Conservation (phyloP, 2,888 invertebrate species). For the Agapetus fuscipes region DNA sequence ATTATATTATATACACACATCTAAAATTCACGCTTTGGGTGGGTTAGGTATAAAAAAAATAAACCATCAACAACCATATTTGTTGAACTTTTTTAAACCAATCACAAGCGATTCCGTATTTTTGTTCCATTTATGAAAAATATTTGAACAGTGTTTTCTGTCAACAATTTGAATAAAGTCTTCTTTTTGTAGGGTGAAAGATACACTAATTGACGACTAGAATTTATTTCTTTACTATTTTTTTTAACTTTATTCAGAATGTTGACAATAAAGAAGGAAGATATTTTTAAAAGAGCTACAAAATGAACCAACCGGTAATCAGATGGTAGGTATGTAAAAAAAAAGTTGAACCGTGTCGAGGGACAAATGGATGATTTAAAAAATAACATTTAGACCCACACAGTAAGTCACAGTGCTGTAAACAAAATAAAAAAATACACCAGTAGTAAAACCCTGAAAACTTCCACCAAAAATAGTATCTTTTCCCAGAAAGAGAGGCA, state of each 20-base stretch:
- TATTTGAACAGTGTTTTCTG: background rate
- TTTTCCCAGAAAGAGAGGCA: background rate
- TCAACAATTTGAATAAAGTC: background rate
- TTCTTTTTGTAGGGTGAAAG: too few relatives aligned
- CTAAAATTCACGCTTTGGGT: constrained; percentile 10
- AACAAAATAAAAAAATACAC: constrained; percentile 13
- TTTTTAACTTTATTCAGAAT: too few relatives aligned
- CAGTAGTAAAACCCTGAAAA: background rate
- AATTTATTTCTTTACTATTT: too few relatives aligned
- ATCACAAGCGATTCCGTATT: constrained; percentile 22
- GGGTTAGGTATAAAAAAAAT: too few relatives aligned
- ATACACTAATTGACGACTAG: too few relatives aligned
- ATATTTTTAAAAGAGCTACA: too few relatives aligned
- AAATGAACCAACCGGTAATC: too few relatives aligned
- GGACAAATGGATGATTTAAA: background rate
- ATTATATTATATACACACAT: constrained; percentile 16
- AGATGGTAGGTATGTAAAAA: too few relatives aligned
- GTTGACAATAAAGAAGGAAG: too few relatives aligned
- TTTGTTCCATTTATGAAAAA: background rate
- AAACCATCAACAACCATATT: constrained; percentile 10
- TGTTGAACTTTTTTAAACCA: constrained; percentile 21
- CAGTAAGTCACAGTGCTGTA: constrained; percentile 14
- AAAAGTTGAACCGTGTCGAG: too few relatives aligned
- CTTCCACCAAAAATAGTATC: constrained; percentile 8
- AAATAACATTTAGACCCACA: constrained; percentile 4